phyloP scores from a whole-genome alignment of 30 jellyfish, hydroid and myxozoan species.

The Haliclystus octoradiatus region DNA sequence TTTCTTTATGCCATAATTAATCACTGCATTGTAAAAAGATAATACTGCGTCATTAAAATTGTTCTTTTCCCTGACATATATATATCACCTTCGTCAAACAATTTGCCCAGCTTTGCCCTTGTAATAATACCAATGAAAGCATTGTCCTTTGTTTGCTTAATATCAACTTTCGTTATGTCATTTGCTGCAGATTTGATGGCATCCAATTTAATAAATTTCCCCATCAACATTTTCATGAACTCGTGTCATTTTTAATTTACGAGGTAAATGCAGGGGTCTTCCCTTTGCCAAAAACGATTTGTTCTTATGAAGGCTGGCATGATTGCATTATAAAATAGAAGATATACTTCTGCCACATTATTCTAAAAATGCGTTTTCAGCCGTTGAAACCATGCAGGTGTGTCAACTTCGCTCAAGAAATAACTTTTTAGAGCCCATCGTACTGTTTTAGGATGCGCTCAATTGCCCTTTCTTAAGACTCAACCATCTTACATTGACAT shows the following conservation, averaged over 20 bases:
- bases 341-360: conserved; percentile 12
- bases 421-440: conserved; percentile 23
- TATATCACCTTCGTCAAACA: conserved; percentile 38
- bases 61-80: conserved; percentile 11
- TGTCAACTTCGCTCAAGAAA: conserved; percentile 13
- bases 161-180: not conserved
- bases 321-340: conserved; percentile 15
- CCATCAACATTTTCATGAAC: too few relatives aligned
- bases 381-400: conserved; percentile 30
- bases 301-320: conserved; percentile 24
- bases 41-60: conserved; percentile 20
- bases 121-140: conserved; percentile 27
- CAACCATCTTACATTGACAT: conserved; percentile 1
- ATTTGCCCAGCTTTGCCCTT: not conserved
- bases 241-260: too few relatives aligned
- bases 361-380: conserved; percentile 12
- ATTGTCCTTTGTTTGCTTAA: not conserved
- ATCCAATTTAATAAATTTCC: too few relatives aligned
- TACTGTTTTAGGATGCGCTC: conserved; percentile 6
- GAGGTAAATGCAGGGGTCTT: conserved; percentile 30
- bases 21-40: conserved; percentile 1
- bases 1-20: conserved; percentile 9
- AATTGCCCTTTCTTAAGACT: conserved; percentile 2
- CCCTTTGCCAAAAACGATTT: conserved; percentile 39
- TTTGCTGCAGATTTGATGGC: not conserved